phyloP scores from a whole-genome alignment of 2,113 vertebrate genomes.

The Stigmatopora nigra region DNA sequence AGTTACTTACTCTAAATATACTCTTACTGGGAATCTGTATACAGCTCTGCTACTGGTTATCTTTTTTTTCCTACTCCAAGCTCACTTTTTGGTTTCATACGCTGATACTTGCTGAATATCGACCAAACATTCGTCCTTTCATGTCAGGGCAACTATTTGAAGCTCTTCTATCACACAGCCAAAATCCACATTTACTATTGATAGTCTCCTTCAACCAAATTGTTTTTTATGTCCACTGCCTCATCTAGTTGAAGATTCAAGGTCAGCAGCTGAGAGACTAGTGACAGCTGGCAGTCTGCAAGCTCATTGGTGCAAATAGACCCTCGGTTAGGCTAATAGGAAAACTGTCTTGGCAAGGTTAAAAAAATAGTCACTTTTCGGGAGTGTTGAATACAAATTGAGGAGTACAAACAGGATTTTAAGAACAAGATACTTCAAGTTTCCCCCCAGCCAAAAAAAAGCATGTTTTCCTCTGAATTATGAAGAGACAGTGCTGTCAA shows the following conservation, averaged over 20 bases:
- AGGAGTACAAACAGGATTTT: not conserved
- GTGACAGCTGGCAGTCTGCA: conserved; percentile 54
- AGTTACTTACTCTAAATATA: conserved; percentile 12
- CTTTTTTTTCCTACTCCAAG: no score
- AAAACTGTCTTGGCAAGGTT: conserved; percentile 30
- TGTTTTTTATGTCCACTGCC: conserved; percentile 20
- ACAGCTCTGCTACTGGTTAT: no score
- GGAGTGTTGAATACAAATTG: not conserved
- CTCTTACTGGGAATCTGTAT: no score
- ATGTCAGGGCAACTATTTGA: no score
- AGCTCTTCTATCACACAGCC: not conserved
- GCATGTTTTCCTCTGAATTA: conserved; percentile 12
- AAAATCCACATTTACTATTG: not conserved
- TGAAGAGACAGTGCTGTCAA: conserved; percentile 12
- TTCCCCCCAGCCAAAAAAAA: not conserved
- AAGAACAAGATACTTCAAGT: not conserved
- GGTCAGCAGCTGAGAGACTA: conserved; percentile 40
- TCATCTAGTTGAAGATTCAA: conserved; percentile 30
- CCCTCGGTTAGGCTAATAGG: conserved; percentile 12
- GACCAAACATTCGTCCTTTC: no score
- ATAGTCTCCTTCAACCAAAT: not conserved
- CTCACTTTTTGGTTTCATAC: no score
- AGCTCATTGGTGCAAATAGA: conserved; percentile 35
- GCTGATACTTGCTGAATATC: no score
- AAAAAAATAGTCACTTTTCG: conserved; percentile 27